Evolutionary conservation across 2,113 vertebrate species (phyloP), one percentile per base, ranked within the genome.

Genomic region (Podarcis raffonei): DNA sequence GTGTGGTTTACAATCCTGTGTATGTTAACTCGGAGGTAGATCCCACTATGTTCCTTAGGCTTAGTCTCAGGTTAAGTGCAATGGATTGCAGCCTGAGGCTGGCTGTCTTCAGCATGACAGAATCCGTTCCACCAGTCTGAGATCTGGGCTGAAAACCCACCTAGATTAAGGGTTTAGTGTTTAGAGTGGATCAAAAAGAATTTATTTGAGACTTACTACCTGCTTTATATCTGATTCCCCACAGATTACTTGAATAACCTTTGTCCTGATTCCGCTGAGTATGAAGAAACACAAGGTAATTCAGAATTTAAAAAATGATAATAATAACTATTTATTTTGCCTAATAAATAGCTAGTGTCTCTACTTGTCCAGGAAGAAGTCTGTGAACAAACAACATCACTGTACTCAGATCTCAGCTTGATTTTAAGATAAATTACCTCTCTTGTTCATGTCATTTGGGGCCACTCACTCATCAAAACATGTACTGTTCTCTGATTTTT

Each of bases 231-330:
- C 87, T 92, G 35, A 90, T 90, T 86, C 89, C 90, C 1, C 87
- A 74, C 97, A 99, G 99, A 99, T 97, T 99, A 99, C 95, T 96
- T 99, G 94, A 99, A 99, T 96, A 99, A 99, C 95, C 98, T 99
- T 83, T 98, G 98, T 80, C 99, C 99, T 1, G 99, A 99, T 94
- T 98, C 98, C 6, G 95, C 97, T 25, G 99, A 99, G 91, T 99
- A 99, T 92, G 98, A 98, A 94, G 96, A 97, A 93, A 99, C 98
- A 15, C 98, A 99, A 97, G 99, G 99, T 99, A 97, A 97, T 93
- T 91, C 84, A 6, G 88, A 90, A 92, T 37, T 27, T 32, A 13
- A 35, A 84, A 84, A 89, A 85, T 11, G 92, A 80, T 91, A 88
- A 30, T 35, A 66, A 83, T 23, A 85, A 75, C 23, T 72, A 78